Base-by-base conservation (phyloP, 2,888 invertebrate species). In the Eurois occulta region DNA sequence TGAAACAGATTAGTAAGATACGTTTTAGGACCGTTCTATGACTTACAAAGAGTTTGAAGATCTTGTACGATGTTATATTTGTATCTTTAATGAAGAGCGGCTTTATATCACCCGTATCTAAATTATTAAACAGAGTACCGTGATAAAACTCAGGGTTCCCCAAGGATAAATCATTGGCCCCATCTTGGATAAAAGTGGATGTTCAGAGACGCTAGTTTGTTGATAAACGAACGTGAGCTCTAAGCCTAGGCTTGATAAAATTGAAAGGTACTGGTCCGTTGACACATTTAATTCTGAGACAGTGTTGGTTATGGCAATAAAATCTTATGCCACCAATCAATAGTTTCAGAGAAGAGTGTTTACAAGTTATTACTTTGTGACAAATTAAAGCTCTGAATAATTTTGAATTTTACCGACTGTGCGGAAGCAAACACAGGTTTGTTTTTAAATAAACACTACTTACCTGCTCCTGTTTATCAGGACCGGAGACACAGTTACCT, bases 1-100 rank as follows among this genome's bases (percentile, higher is more conserved):
- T 62, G 5, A 64, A 84, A 43, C 16, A 79, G 64, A 72, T 79
- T 68, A 58, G 35, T 24, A 65, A 66, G 32, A 52, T 32, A 43
- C 16, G 4, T 21, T n/a, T 58, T 21, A 21, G 28, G n/a, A 43
- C 41, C 41, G 41, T 41, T 43, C 16, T n/a, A 43, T 41, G n/a
- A 10, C 32, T 41, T 16, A 32, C 8, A 32, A 48, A 38, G 32
- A 41, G 46, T 48, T 75, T 48, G 1, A 60, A 32, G 35, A 35
- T 0, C 21, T 28, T 60, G 10, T 28, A 28, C 5, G 28, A 2
- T 28, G n/a, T 16, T n/a, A 10, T 28, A 58, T 6, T 41, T 38
- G 8, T 62, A 24, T 13, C 8, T 3, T 11, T 1, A 7, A 48
- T 62, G 5, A 48, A 24, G 32, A 60, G 6, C 18, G 18, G 10